phyloP scores from a whole-genome alignment of 2,113 vertebrate species.

The Axis porcinus region DNA sequence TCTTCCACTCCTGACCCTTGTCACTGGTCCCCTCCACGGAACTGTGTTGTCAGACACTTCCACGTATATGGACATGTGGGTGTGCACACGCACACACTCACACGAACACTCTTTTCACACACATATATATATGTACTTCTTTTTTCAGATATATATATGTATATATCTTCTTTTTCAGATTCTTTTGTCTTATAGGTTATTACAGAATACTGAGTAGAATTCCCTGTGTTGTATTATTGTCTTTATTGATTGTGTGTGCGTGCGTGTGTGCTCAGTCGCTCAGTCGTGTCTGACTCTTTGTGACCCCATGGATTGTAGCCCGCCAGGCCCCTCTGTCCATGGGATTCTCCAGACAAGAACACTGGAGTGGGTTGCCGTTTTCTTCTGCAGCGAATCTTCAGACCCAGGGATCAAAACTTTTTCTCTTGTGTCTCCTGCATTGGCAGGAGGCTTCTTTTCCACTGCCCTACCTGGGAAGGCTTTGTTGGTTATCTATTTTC shows the following conservation, averaged over 20 bases:
- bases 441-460: neutral
- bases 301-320: neutral
- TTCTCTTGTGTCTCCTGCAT: neutral
- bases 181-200: neutral
- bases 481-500: neutral
- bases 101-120: accelerated
- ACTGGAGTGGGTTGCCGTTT: neutral
- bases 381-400: neutral
- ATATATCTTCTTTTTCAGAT: neutral
- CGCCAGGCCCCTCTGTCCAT: neutral
- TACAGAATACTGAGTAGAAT: neutral
- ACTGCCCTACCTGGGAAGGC: neutral
- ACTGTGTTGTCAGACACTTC: neutral
- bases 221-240: accelerated
- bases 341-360: accelerated
- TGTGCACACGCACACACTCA: accelerated
- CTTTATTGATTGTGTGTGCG: neutral
- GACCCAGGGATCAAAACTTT: neutral
- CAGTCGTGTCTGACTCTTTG: neutral
- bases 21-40: neutral
- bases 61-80: accelerated
- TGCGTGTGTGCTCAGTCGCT: accelerated
- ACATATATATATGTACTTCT: neutral
- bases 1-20: neutral
- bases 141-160: neutral